A percentile compares a stretch with the other conserved stretches of the same genome.
Evolutionary conservation across 2,113 vertebrate genomes (phyloP).

Genomic region (Orthonyx spaldingii): DNA sequence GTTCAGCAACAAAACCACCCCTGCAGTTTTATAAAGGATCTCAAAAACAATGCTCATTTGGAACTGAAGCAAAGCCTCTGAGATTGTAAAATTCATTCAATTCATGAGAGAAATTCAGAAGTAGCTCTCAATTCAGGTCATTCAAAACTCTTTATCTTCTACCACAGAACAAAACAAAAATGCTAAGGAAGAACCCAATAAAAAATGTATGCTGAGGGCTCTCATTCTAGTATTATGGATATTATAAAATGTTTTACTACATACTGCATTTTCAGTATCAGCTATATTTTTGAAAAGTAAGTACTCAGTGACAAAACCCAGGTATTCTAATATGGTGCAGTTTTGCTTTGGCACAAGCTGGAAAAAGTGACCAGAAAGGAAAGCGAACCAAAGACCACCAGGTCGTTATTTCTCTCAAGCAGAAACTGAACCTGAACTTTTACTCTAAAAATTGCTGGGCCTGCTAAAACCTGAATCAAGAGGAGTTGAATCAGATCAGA

Average conservation of each 20-base stretch:
- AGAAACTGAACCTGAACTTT: neutral
- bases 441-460: neutral
- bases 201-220: neutral
- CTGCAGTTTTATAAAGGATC: neutral
- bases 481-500: neutral
- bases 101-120: neutral
- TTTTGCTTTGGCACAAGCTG: neutral
- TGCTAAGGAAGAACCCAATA: neutral
- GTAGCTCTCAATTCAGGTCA: neutral
- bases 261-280: neutral
- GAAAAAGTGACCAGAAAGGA: neutral
- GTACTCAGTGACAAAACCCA: neutral
- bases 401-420: neutral
- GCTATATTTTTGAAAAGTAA: neutral
- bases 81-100: neutral
- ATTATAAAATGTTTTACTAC: conserved; percentile 17
- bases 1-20: neutral
- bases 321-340: neutral
- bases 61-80: neutral
- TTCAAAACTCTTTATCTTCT: neutral
- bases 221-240: neutral
- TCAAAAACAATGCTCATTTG: neutral
- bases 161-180: neutral
- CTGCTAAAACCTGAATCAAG: neutral
- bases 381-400: rapidly evolving